Conservation (phyloP, 2,113 vertebrate genomes). For the Turdus rufiventris region DNA sequence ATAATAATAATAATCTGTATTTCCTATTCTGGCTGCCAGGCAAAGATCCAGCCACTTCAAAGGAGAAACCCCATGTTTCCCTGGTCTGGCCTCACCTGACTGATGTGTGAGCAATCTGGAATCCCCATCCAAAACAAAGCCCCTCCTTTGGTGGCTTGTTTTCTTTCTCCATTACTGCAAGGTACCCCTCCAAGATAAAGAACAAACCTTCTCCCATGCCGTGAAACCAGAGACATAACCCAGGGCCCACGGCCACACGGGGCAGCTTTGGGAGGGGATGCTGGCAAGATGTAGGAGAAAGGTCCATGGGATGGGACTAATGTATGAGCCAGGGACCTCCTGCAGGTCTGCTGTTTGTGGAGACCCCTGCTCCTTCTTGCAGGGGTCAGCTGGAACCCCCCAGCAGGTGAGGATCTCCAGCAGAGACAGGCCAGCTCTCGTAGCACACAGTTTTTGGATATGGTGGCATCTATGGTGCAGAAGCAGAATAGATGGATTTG, state of each 20-base stretch:
- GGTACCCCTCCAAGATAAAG: not conserved
- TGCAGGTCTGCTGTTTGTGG: not conserved
- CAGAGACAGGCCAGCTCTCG: not conserved
- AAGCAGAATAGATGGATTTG: not conserved
- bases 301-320: not conserved
- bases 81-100: slow-evolving; percentile 67
- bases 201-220: not conserved
- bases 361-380: not conserved
- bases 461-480: not conserved
- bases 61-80: slow-evolving; percentile 44
- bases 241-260: fast-evolving
- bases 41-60: slow-evolving; percentile 71
- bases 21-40: slow-evolving; percentile 62
- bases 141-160: slow-evolving; percentile 19
- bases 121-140: slow-evolving; percentile 47
- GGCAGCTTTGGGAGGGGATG: not conserved
- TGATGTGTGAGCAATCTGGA: slow-evolving; percentile 68
- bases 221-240: not conserved
- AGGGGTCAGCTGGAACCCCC: not conserved
- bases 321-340: not conserved
- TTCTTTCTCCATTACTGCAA: not conserved
- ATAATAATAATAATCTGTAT: slow-evolving; percentile 34
- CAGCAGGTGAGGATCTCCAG: not conserved
- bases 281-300: not conserved
- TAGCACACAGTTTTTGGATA: not conserved